Evolutionary conservation across 2,888 invertebrate genomes (phyloP).

Genomic region (Bursaphelenchus okinawaensis): DNA sequence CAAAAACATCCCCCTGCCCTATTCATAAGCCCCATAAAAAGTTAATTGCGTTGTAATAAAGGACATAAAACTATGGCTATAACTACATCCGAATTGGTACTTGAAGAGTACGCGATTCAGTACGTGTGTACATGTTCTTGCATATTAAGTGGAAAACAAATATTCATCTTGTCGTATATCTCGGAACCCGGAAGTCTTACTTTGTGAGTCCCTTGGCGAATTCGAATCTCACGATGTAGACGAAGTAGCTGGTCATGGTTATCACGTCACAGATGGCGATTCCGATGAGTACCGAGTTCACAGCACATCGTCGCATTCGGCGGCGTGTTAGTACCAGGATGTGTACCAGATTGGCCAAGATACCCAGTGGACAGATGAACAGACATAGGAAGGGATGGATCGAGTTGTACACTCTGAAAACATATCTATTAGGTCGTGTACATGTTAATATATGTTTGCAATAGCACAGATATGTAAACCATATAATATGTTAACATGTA

Average conservation of each 20-base stretch:
- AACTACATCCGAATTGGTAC: no score
- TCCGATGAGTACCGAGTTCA: constrained; percentile 34
- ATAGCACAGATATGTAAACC: background rate
- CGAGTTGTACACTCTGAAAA: constrained; percentile 27
- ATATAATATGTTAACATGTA: no score
- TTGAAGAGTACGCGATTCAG: no score
- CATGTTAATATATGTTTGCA: constrained; percentile 5
- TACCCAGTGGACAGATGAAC: constrained; percentile 33
- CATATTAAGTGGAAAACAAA: no score
- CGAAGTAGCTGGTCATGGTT: constrained; percentile 32
- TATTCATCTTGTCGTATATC: no score
- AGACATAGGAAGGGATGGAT: constrained; percentile 36
- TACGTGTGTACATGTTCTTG: no score
- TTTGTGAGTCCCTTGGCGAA: constrained; percentile 11
- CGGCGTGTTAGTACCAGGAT: constrained; percentile 37
- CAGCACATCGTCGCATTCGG: constrained; percentile 33
- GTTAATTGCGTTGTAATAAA: no score
- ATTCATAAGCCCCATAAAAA: no score
- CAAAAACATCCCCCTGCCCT: no score
- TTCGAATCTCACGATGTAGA: constrained; percentile 38
- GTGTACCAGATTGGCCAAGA: constrained; percentile 37
- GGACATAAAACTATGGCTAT: no score
- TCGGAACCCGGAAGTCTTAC: background rate
- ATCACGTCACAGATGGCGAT: constrained; percentile 36
- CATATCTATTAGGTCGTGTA: background rate